phyloP scores from a whole-genome alignment of 1,140 invertebrate species.

The Dolichoris vasculosae region DNA sequence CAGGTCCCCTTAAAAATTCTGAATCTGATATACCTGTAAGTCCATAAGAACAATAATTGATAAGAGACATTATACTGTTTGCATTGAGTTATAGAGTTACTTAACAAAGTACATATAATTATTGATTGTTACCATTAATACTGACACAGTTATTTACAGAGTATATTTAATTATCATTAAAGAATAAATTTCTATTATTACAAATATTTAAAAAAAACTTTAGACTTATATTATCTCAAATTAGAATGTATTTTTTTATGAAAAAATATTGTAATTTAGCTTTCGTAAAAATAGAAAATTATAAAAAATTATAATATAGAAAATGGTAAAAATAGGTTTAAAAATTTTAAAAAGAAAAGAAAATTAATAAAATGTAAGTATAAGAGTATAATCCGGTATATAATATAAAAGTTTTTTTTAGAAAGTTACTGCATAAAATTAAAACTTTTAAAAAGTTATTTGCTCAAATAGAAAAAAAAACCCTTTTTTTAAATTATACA shows the following conservation, averaged over 20 bases:
- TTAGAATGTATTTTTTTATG: too few species aligned
- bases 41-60: background rate
- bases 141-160: background rate
- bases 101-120: background rate
- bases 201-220: too few species aligned
- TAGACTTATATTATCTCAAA: too few species aligned
- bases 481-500: background rate
- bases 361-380: background rate
- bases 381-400: background rate
- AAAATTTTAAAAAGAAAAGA: background rate
- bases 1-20: constrained; percentile 82
- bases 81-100: background rate
- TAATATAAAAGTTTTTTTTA: background rate
- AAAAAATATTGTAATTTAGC: too few species aligned
- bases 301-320: too few species aligned
- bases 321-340: background rate
- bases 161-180: background rate
- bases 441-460: background rate
- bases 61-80: background rate
- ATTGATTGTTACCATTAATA: background rate
- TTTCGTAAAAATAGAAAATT: too few species aligned
- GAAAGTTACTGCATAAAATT: background rate
- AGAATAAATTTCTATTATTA: background rate
- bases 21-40: constrained; percentile 77
- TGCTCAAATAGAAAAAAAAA: background rate